Evolutionary conservation across 2,888 invertebrate species (phyloP).

Genomic region (Tribolium freemani): DNA sequence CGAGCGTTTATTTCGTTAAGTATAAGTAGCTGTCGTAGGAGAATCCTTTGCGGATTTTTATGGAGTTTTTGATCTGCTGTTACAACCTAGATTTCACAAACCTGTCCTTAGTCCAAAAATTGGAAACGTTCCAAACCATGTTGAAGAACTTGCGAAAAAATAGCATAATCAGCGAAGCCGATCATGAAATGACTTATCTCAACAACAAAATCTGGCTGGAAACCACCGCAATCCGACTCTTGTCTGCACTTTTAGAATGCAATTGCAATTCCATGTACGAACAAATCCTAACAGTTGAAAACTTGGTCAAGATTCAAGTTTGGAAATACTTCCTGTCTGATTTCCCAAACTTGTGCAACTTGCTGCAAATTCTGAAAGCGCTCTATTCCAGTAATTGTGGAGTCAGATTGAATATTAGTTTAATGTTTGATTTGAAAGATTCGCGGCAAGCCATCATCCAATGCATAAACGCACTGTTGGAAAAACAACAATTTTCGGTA

Average conservation of each 20-base stretch:
- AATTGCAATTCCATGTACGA: constrained; percentile 76
- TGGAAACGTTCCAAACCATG: constrained; percentile 65
- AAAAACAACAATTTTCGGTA: constrained; percentile 70
- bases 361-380: constrained; percentile 56
- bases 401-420: constrained; percentile 70
- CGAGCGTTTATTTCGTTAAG: background rate
- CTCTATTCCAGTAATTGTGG: constrained; percentile 65
- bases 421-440: constrained; percentile 57
- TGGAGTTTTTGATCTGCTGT: constrained; percentile 61
- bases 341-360: constrained; percentile 67
- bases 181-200: constrained; percentile 68
- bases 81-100: constrained; percentile 61
- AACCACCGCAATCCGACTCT: constrained; percentile 72
- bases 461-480: constrained; percentile 72
- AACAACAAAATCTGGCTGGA: constrained; percentile 73
- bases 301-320: constrained; percentile 73
- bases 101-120: constrained; percentile 53
- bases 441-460: constrained; percentile 69
- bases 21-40: constrained; percentile 69
- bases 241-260: constrained; percentile 74
- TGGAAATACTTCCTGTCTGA: constrained; percentile 69
- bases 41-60: constrained; percentile 71
- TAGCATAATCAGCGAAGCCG: constrained; percentile 57
- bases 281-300: constrained; percentile 75
- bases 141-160: constrained; percentile 58